A percentile compares a stretch with the other conserved stretches of the same genome.
These are phyloP conservation scores for Phrynocephalus forsythii DNA, from an alignment of 2,797 vertebrate genomes.

Conservation along the genomic window DNA sequence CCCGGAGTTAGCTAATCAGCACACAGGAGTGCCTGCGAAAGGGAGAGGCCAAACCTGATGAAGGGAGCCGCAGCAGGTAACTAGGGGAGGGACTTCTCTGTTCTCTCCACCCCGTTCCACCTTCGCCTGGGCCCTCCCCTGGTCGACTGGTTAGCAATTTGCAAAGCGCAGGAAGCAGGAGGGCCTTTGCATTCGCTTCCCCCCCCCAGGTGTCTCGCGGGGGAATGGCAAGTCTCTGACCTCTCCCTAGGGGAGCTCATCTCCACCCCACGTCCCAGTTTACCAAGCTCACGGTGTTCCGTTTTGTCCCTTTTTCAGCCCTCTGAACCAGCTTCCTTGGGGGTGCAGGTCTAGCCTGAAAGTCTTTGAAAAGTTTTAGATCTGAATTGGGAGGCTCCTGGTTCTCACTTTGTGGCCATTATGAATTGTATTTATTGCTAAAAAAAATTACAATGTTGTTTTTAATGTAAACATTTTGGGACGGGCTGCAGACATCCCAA, in stretches of 20 bases:
- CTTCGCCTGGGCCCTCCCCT: slow-evolving; percentile 51
- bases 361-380: background rate
- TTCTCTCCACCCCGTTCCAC: slow-evolving; percentile 55
- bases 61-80: slow-evolving; percentile 47
- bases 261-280: background rate
- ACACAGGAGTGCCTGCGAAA: slow-evolving; percentile 44
- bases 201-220: fast-evolving
- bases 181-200: background rate
- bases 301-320: background rate
- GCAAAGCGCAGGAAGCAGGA: slow-evolving; percentile 12
- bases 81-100: slow-evolving; percentile 42
- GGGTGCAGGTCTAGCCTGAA: background rate
- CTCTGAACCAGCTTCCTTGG: background rate
- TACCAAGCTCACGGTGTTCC: background rate
- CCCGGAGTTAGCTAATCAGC: slow-evolving; percentile 69
- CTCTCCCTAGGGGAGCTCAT: background rate
- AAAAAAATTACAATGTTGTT: background rate
- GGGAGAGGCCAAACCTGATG: slow-evolving; percentile 38
- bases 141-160: slow-evolving; percentile 44
- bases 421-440: too few species aligned
- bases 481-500: too few species aligned
- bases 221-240: background rate
- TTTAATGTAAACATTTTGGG: background rate
- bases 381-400: background rate
- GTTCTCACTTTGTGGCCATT: background rate